These are phyloP conservation scores for Heliangelus exortis DNA, from an alignment of 2,797 vertebrate genomes.

Conservation along the genomic window DNA sequence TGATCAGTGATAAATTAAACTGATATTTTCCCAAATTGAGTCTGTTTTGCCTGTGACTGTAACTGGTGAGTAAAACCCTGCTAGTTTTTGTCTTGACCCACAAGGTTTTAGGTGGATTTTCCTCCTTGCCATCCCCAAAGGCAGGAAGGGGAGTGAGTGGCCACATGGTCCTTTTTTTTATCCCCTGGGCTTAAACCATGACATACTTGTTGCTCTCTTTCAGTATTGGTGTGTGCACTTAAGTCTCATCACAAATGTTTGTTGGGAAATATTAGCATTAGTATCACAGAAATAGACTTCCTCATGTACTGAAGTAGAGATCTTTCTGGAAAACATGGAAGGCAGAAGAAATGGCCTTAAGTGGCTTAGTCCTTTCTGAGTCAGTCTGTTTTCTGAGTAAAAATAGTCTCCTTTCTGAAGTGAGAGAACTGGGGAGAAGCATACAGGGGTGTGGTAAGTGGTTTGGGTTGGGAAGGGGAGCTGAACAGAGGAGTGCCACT, in stretches of 20 bases:
- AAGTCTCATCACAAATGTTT: not conserved
- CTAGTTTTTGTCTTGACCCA: no score
- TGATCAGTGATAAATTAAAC: no score
- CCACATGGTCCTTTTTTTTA: no score
- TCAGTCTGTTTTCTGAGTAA: not conserved
- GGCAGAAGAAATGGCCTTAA: not conserved
- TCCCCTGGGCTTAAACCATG: no score
- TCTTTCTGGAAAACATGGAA: not conserved
- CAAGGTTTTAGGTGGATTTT: no score
- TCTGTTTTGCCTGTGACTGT: no score
- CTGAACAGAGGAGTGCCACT: not conserved
- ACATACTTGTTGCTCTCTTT: not conserved
- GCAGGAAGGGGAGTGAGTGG: no score
- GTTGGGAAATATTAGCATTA: not conserved
- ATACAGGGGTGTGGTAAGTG: not conserved
- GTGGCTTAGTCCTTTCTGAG: not conserved
- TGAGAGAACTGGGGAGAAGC: not conserved
- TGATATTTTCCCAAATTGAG: no score
- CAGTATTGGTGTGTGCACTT: not conserved
- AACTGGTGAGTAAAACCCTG: no score
- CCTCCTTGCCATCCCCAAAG: no score
- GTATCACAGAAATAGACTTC: not conserved
- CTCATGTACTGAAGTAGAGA: not conserved
- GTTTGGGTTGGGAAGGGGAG: not conserved
- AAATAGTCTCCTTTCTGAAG: not conserved